Evolutionary conservation across 2,113 vertebrate species (phyloP).

Genomic region (Chloropsis cyanopogon): DNA sequence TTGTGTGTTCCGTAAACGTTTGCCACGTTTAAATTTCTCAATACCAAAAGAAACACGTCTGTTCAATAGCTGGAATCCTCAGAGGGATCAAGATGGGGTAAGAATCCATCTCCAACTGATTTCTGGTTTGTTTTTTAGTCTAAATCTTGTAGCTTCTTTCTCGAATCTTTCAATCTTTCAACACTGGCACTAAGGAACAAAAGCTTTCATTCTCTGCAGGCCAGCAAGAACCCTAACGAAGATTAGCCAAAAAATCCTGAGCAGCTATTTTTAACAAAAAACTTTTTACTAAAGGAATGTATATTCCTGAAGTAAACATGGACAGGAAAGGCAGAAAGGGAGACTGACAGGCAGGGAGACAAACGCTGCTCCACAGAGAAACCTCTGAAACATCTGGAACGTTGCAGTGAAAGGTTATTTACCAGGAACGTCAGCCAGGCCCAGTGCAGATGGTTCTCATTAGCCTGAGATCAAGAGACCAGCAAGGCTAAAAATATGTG

Average conservation of each 20-base stretch:
- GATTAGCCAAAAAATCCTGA: not conserved
- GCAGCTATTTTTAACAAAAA: not conserved
- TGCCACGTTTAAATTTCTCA: not conserved
- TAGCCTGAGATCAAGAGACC: conserved; percentile 58
- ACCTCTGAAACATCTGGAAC: conserved; percentile 60
- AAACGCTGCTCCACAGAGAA: not conserved
- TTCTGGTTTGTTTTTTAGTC: not conserved
- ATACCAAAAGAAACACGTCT: not conserved
- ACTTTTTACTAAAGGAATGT: not conserved
- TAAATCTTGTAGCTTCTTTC: not conserved
- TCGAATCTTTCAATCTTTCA: not conserved
- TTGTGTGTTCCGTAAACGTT: not conserved
- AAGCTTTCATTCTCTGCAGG: not conserved
- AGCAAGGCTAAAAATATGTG: conserved; percentile 69
- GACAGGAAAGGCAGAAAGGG: conserved; percentile 32
- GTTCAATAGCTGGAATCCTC: not conserved
- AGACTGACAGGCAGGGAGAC: not conserved
- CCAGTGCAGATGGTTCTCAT: conserved; percentile 52
- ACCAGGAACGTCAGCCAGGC: conserved; percentile 42
- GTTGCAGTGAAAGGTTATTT: conserved; percentile 45
- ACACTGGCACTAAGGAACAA: not conserved
- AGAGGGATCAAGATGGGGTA: not conserved
- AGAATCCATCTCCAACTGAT: not conserved
- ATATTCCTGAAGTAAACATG: conserved; percentile 20
- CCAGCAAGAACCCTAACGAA: not conserved